phyloP scores from a whole-genome alignment of 2,113 vertebrate genomes.

The Urocolius indicus region DNA sequence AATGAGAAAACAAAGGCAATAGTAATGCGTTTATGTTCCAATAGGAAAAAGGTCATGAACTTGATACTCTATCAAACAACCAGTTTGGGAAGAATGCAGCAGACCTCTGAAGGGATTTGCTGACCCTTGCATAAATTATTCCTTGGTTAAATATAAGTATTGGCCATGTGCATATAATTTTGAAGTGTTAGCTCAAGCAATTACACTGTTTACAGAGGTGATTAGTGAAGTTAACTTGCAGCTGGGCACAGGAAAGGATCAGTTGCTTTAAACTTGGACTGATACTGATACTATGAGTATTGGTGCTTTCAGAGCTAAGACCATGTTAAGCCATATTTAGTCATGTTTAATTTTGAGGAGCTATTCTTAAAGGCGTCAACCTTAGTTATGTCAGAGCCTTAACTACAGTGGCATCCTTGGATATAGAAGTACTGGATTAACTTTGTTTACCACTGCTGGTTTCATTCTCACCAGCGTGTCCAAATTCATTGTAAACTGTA shows the following conservation, averaged over 20 bases:
- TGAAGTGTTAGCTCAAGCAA: not conserved
- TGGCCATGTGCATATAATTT: not conserved
- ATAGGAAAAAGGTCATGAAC: not conserved
- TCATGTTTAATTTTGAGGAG: not conserved
- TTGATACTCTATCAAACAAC: not conserved
- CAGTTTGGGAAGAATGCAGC: not conserved
- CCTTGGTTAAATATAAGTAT: not conserved
- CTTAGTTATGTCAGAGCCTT: not conserved
- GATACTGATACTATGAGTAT: not conserved
- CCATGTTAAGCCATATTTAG: not conserved
- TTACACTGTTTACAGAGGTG: not conserved
- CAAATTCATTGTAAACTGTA: not conserved
- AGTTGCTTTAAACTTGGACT: not conserved
- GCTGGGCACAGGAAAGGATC: not conserved
- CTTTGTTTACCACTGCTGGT: not conserved
- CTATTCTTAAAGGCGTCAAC: not conserved
- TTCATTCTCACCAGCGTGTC: not conserved
- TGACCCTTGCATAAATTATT: not conserved
- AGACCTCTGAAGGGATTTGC: not conserved
- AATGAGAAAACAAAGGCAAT: not conserved
- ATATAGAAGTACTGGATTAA: not conserved
- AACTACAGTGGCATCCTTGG: not conserved
- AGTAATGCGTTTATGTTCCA: not conserved
- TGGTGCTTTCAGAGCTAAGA: not conserved
- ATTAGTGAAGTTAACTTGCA: not conserved